phyloP scores from a whole-genome alignment of 2,888 invertebrate genomes.

The Coleophora flavipennella region DNA sequence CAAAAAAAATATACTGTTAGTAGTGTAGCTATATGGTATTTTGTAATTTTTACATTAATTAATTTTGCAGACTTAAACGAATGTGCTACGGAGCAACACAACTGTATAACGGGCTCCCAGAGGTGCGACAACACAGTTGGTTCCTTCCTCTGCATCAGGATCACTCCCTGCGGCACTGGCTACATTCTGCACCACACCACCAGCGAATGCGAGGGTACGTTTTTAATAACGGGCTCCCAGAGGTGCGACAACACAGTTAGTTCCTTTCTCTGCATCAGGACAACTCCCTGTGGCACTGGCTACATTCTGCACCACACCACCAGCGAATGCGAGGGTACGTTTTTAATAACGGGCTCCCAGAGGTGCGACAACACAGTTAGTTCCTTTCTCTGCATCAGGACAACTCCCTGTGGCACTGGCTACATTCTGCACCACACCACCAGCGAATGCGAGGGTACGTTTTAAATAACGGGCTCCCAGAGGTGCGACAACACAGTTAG shows the following conservation, averaged over 20 bases:
- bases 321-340: constrained; percentile 86
- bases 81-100: constrained; percentile 82
- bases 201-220: constrained; percentile 86
- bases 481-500: constrained; percentile 94
- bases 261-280: constrained; percentile 87
- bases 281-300: constrained; percentile 94
- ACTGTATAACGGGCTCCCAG: constrained; percentile 79
- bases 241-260: constrained; percentile 94
- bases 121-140: constrained; percentile 94
- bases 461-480: constrained; percentile 71
- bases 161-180: constrained; percentile 94
- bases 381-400: constrained; percentile 87
- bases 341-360: constrained; percentile 71
- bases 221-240: constrained; percentile 71
- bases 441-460: constrained; percentile 86
- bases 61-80: constrained; percentile 87
- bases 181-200: constrained; percentile 93
- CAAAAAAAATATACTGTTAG: too few species aligned
- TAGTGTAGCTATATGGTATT: too few species aligned
- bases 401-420: constrained; percentile 94
- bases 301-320: constrained; percentile 93
- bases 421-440: constrained; percentile 93
- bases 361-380: constrained; percentile 94
- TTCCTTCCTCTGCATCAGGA: constrained; percentile 87
- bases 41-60: too few species aligned